phyloP scores from a whole-genome alignment of 1,140 invertebrate species.

The Lepidotrigona ventralis region DNA sequence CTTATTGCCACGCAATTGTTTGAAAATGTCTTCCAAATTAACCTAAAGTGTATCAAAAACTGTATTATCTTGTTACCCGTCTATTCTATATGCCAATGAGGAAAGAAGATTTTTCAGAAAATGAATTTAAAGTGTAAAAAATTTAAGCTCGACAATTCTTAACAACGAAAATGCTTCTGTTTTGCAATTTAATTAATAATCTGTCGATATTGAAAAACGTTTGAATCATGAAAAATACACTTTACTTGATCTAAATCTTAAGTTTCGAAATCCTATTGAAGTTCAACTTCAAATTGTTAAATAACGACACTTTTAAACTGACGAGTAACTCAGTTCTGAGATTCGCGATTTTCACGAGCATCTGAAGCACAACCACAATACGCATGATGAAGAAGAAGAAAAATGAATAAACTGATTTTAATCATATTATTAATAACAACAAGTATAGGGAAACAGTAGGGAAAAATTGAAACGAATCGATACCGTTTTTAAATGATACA shows the following conservation, averaged over 20 bases:
- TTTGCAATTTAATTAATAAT: neutral
- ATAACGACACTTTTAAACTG: neutral
- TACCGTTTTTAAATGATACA: neutral
- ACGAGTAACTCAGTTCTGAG: neutral
- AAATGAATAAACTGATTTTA: no score
- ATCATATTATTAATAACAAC: no score
- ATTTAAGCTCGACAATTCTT: neutral
- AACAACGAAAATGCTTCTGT: neutral
- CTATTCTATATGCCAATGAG: neutral
- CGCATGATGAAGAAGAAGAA: neutral
- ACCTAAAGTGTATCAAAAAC: neutral
- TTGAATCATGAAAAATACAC: no score
- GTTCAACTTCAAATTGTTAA: neutral
- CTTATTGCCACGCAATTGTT: neutral
- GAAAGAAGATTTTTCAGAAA: neutral
- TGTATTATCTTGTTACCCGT: neutral
- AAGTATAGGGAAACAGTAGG: no score
- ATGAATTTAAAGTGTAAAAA: neutral
- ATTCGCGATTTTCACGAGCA: neutral
- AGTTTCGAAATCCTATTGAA: neutral
- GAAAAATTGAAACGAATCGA: no score
- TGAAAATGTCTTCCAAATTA: neutral
- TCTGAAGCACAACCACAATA: neutral
- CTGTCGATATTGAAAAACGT: neutral
- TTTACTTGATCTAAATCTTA: no score